Evolutionary conservation across 2,888 invertebrate genomes (phyloP), one percentile per base, ranked within the genome.

Genomic region (Timandra comae): DNA sequence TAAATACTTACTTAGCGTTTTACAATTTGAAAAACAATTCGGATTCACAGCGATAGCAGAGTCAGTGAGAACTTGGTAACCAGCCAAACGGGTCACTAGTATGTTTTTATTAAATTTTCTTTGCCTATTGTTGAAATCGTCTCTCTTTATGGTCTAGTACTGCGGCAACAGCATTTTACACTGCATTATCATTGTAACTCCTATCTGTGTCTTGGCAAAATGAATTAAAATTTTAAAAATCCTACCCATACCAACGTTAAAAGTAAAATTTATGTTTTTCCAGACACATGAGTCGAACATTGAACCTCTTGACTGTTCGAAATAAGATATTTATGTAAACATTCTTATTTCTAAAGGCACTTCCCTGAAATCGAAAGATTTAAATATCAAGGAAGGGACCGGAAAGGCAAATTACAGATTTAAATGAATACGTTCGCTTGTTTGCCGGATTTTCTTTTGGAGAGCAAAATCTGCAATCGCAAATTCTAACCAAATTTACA

Each of bases 401-500:
- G 27, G 31, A 41, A 41, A 43, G 38, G 29, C 32, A 38, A 34
- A 49, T 50, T 49, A 43, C 52, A 46, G 52, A 57, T 54, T 52
- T 44, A 41, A 45, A 46, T 41, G 42, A 47, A 43, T 46, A 46
- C 46, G 42, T 43, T 30, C 43, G 40, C 41, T 46, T 45, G 34
- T 40, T 40, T 29, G 28, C 36, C 42, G 41, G 52, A 54, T 48
- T 47, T 39, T 38, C 38, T 9, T 32, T 13, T 28, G 36, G 38
- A 22, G 30, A 45, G 43, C 38, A 46, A 51, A 53, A 46, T 49
- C 41, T 36, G 46, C 43, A 54, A 52, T 52, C 44, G 41, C 33
- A 45, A 48, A 53, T 52, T 46, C 35, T 43, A 46, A 45, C 36
- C 45, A 31, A 46, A 45, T 50, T 44, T 46, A 42, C 44, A 43